Conservation (phyloP, 2,888 invertebrate species). For the Aleiodes alternator region DNA sequence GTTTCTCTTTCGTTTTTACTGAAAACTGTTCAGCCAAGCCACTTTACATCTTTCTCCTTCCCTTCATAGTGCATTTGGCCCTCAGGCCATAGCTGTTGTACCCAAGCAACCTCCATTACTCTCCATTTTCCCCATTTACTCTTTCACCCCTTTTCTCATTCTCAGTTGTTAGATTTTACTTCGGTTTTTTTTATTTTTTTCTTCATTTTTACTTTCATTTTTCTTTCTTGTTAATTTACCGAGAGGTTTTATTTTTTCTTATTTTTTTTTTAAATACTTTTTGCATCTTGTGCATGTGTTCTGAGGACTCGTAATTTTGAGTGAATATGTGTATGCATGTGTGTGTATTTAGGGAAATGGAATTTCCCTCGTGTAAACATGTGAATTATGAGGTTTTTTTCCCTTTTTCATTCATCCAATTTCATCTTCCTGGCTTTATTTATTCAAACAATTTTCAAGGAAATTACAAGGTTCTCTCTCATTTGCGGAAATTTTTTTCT, state of each 20-base stretch:
- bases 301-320: not conserved
- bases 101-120: slow-evolving; percentile 44
- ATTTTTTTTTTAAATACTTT: not conserved
- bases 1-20: slow-evolving; percentile 28
- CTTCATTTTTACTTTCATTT: slow-evolving; percentile 7
- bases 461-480: too few relatives aligned
- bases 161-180: slow-evolving; percentile 28
- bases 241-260: not conserved
- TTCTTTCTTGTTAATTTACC: slow-evolving; percentile 17
- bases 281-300: not conserved
- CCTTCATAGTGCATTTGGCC: slow-evolving; percentile 7
- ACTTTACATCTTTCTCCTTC: slow-evolving; percentile 36
- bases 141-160: slow-evolving; percentile 32
- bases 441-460: too few relatives aligned
- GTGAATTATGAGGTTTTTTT: not conserved
- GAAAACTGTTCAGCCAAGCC: slow-evolving; percentile 43
- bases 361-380: slow-evolving; percentile 8
- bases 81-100: slow-evolving; percentile 33
- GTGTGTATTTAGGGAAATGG: slow-evolving; percentile 5
- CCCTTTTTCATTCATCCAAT: not conserved
- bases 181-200: slow-evolving; percentile 17
- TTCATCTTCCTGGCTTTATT: not conserved
- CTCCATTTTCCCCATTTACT: slow-evolving; percentile 44
- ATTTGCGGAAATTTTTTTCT: too few relatives aligned
- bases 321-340: not conserved